Conservation (phyloP, 1,140 invertebrate species). For the Patella vulgata region DNA sequence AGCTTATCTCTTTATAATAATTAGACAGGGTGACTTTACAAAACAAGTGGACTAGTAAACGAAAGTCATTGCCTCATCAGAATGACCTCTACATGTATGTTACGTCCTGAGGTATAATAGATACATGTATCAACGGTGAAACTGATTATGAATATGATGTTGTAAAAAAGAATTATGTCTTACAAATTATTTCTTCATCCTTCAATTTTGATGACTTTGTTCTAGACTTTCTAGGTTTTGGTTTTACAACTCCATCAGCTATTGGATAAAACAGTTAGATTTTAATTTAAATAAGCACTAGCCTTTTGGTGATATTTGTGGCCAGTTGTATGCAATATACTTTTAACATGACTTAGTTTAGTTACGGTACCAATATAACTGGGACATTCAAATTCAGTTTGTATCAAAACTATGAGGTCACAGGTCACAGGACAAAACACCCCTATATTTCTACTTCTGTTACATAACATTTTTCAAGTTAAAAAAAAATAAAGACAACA, state of each 20-base stretch:
- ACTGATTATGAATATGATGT: background rate
- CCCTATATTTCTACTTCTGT: too few relatives aligned
- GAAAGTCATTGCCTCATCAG: background rate
- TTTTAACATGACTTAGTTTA: too few relatives aligned
- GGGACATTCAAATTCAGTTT: too few relatives aligned
- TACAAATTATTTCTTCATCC: background rate
- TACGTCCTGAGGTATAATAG: background rate
- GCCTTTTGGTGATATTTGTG: too few relatives aligned
- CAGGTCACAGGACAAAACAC: too few relatives aligned
- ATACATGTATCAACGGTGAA: constrained; percentile 1
- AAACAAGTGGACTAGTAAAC: background rate
- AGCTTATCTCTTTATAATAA: background rate
- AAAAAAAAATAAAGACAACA: too few relatives aligned
- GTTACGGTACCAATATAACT: too few relatives aligned
- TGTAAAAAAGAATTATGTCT: background rate
- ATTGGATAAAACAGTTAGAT: too few relatives aligned
- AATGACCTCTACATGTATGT: background rate
- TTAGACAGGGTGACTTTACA: background rate
- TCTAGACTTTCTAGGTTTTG: constrained; percentile 8
- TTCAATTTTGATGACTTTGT: background rate
- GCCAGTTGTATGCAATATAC: too few relatives aligned
- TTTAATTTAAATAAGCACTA: too few relatives aligned
- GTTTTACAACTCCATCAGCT: background rate
- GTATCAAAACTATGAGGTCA: too few relatives aligned
- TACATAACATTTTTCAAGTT: too few relatives aligned